A percentile compares a stretch with the other conserved stretches of the same genome.
Conservation (phyloP, 2,113 vertebrate species). For the Charadrius vociferus region DNA sequence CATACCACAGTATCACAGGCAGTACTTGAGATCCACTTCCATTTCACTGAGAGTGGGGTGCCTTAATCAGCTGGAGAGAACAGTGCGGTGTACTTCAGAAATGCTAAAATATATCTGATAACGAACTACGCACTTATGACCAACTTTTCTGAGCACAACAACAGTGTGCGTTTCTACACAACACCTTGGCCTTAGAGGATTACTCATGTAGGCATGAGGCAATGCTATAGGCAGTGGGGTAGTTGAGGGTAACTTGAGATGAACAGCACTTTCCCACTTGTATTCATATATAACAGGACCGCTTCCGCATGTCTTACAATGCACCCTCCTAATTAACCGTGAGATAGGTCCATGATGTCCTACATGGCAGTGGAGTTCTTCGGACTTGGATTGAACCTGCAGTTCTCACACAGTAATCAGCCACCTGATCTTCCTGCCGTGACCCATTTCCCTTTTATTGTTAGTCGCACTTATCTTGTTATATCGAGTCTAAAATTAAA, state of each 20-base stretch:
- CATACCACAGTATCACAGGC: background rate
- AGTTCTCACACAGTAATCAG: slow-evolving; percentile 52
- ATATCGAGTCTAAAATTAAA: slow-evolving; percentile 36
- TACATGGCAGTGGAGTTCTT: accelerated
- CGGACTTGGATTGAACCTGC: background rate
- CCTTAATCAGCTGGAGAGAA: background rate
- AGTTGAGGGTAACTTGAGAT: background rate
- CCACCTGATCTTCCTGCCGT: background rate
- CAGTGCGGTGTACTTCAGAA: background rate
- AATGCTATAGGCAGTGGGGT: background rate
- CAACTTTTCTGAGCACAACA: background rate
- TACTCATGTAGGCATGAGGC: background rate
- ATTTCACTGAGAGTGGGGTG: accelerated
- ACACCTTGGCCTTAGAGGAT: background rate
- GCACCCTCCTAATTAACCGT: background rate
- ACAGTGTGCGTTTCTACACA: background rate
- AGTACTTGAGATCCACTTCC: background rate
- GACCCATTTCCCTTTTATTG: slow-evolving; percentile 44
- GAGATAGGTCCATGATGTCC: background rate
- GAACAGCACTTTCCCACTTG: background rate
- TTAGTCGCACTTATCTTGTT: slow-evolving; percentile 43
- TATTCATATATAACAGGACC: background rate
- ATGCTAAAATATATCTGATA: background rate
- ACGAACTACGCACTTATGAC: background rate
- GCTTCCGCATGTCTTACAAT: background rate